A percentile compares a stretch with the other conserved stretches of the same genome.
These are phyloP conservation scores for Orthonevra nobilis DNA, from an alignment of 2,888 invertebrate genomes.

Conservation along the genomic window DNA sequence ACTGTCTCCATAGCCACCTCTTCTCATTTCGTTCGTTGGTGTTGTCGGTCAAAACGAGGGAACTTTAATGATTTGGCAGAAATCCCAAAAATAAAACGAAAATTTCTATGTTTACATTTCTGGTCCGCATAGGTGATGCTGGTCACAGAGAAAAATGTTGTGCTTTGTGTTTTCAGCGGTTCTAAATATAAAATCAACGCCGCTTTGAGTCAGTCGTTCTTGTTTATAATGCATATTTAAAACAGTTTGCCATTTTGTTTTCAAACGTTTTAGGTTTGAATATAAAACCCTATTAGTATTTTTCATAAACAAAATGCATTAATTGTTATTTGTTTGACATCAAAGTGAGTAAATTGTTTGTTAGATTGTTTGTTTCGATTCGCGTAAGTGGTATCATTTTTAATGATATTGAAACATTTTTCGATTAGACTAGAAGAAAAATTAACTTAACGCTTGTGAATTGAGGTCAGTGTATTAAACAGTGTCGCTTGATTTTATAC, in stretches of 20 bases:
- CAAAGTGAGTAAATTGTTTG: not conserved
- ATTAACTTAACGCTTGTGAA: too few species aligned
- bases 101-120: constrained; percentile 58
- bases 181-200: constrained; percentile 59
- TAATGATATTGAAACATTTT: too few species aligned
- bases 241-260: constrained; percentile 47
- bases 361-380: too few species aligned
- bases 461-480: too few species aligned
- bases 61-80: constrained; percentile 62
- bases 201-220: constrained; percentile 45
- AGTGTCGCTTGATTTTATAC: too few species aligned
- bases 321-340: not conserved
- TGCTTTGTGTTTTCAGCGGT: constrained; percentile 42
- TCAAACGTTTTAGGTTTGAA: constrained; percentile 11
- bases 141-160: constrained; percentile 43
- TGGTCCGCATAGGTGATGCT: constrained; percentile 21
- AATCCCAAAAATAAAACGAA: constrained; percentile 63
- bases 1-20: constrained; percentile 19
- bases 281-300: constrained; percentile 9
- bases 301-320: constrained; percentile 13
- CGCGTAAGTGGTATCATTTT: too few species aligned
- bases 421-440: too few species aligned
- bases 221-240: constrained; percentile 54
- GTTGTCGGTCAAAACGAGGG: constrained; percentile 46
- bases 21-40: constrained; percentile 11